Base-by-base conservation (phyloP, 2,797 vertebrate species). In the Propithecus deckenii region DNA sequence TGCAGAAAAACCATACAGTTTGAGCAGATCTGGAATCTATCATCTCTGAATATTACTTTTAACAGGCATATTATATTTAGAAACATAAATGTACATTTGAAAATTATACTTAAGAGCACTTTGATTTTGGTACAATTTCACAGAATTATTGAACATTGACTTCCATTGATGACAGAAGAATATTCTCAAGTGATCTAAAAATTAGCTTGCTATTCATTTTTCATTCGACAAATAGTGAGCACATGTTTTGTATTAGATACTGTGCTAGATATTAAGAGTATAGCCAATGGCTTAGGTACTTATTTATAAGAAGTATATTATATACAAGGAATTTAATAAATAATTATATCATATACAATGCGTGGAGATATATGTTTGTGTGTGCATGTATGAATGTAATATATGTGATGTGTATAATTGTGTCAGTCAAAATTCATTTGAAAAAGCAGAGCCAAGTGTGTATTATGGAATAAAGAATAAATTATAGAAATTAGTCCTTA, bases 71-170 rank as follows among this genome's bases (percentile, higher is more conserved):
- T 71, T 61, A 38, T 74, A 38, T 43, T 89, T 69, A 67, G 61
- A 89, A 90, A 57, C 50, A 69, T 38, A 81, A 20, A 67, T 69
- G 25, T 75, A 35, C 23, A 63, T 85, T 89, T 88, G 43, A 69
- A 50, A 57, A 91, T 81, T 76, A n/a, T 94, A 76, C 23, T 59
- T 76, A 78, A 94, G 43, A 91, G 46, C 9, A 52, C 59, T 76
- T 86, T 81, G 52, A 52, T 71, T 28, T 93, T 96, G 25, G 14
- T 76, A 7, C 46, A n/a, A 59, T 91, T 93, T 96, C 50, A 30
- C 18, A 93, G 78, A 76, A 41, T 75, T 61, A 41, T 22, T 32
- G 65, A 76, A 25, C 25, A n/a, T 17, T 57, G 38, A 75, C n/a
- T 91, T 89, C 65, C 48, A 30, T 46, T 61, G 46, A 65, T 18